These are phyloP conservation scores for Barypeithes pellucidus DNA, from an alignment of 2,888 invertebrate genomes.

Conservation along the genomic window DNA sequence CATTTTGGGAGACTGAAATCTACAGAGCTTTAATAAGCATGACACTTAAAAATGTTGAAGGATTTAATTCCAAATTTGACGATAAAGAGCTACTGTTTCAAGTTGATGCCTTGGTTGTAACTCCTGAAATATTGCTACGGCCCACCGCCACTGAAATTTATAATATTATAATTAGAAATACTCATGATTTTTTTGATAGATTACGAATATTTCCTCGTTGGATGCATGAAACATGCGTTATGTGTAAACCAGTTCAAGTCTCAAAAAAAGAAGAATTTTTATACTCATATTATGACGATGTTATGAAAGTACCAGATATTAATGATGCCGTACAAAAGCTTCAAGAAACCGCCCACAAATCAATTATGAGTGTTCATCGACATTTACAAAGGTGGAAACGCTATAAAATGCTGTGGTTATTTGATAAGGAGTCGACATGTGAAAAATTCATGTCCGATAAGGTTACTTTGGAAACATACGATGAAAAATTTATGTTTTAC, in stretches of 20 bases:
- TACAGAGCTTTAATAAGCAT: constrained; percentile 80
- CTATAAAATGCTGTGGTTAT: constrained; percentile 84
- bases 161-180: constrained; percentile 82
- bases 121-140: constrained; percentile 83
- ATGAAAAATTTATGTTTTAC: constrained; percentile 90
- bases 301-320: constrained; percentile 81
- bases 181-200: constrained; percentile 84
- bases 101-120: constrained; percentile 83
- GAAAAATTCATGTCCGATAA: constrained; percentile 83
- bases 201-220: constrained; percentile 86
- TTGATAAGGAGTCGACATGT: constrained; percentile 82
- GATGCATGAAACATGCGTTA: constrained; percentile 87
- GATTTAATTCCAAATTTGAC: constrained; percentile 75
- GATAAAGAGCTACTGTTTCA: constrained; percentile 81
- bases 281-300: constrained; percentile 87
- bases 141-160: constrained; percentile 86
- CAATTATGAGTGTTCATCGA: constrained; percentile 78
- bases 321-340: constrained; percentile 78
- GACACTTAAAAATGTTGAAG: constrained; percentile 80
- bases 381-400: constrained; percentile 81
- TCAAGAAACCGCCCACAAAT: constrained; percentile 78
- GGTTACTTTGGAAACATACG: constrained; percentile 79
- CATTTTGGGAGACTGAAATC: constrained; percentile 87
- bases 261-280: constrained; percentile 75
- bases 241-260: constrained; percentile 78